These are phyloP conservation scores for Galeruca laticollis DNA, from an alignment of 2,888 invertebrate genomes.

Conservation along the genomic window DNA sequence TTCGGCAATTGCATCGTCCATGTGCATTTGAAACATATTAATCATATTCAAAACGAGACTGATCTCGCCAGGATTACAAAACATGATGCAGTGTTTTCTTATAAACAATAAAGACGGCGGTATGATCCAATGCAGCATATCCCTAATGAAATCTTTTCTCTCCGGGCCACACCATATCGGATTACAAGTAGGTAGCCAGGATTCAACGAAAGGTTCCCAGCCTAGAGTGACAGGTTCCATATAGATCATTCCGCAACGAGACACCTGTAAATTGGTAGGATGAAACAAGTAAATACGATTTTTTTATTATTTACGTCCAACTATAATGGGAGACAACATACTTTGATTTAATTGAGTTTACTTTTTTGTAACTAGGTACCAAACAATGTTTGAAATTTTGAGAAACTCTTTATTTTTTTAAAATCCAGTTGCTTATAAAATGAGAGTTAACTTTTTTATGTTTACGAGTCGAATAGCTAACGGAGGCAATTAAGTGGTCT, in stretches of 20 bases:
- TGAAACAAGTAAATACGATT: no score
- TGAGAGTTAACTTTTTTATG: no score
- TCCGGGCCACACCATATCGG: conserved; percentile 78
- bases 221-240: conserved; percentile 88
- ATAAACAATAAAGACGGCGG: conserved; percentile 82
- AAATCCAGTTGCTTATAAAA: no score
- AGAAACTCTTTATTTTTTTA: no score
- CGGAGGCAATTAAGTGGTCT: no score
- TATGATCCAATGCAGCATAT: conserved; percentile 82
- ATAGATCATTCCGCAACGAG: conserved; percentile 91
- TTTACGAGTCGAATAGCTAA: no score
- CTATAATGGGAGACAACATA: background rate
- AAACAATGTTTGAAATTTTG: no score
- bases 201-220: conserved; percentile 83
- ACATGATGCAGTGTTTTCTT: conserved; percentile 75
- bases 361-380: no score
- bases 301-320: no score
- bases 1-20: conserved; percentile 75
- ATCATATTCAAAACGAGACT: conserved; percentile 80
- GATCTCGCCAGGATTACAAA: conserved; percentile 78
- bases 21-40: conserved; percentile 80
- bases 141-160: conserved; percentile 72
- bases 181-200: conserved; percentile 81
- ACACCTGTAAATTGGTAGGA: conserved; percentile 62
- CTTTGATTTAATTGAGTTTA: no score